phyloP scores from a whole-genome alignment of 92 coral and sea anemone species.

The Porites divaricata region DNA sequence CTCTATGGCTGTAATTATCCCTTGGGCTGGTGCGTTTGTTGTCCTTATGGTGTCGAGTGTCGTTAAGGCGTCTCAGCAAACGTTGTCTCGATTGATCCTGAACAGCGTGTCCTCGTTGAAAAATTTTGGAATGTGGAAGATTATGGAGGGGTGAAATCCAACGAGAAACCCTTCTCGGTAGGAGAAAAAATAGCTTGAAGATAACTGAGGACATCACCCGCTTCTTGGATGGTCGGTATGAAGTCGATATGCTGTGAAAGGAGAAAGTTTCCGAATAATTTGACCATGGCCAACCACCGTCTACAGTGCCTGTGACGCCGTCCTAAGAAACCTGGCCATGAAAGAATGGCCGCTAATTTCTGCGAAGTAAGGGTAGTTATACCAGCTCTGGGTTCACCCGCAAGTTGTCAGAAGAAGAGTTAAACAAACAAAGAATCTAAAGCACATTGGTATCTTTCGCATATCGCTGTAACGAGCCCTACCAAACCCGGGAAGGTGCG shows the following conservation, averaged over 20 bases:
- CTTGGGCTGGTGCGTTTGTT: constrained; percentile 63
- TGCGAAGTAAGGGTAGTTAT: constrained; percentile 48
- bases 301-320: constrained; percentile 35
- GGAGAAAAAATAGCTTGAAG: constrained; percentile 35
- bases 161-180: constrained; percentile 34
- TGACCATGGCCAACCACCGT: constrained; percentile 14
- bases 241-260: constrained; percentile 56
- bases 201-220: constrained; percentile 46
- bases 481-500: constrained; percentile 68
- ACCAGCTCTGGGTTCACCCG: constrained; percentile 59
- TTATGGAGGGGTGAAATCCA: constrained; percentile 28
- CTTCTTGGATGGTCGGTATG: constrained; percentile 44
- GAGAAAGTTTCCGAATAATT: constrained; percentile 39
- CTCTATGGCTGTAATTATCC: constrained; percentile 57
- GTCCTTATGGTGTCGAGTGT: constrained; percentile 2
- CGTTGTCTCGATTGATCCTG: constrained; percentile 34
- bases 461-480: constrained; percentile 61
- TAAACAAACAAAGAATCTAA: constrained; percentile 7
- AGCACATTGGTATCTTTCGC: constrained; percentile 54
- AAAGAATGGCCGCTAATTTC: background rate
- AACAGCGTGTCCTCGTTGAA: constrained; percentile 23
- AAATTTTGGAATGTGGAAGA: constrained; percentile 52
- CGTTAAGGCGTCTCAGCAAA: constrained; percentile 33
- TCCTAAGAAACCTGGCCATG: constrained; percentile 39
- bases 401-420: constrained; percentile 48